These are phyloP conservation scores for Trachymyrmex cornetzi DNA, from an alignment of 1,140 invertebrate genomes.

Conservation along the genomic window DNA sequence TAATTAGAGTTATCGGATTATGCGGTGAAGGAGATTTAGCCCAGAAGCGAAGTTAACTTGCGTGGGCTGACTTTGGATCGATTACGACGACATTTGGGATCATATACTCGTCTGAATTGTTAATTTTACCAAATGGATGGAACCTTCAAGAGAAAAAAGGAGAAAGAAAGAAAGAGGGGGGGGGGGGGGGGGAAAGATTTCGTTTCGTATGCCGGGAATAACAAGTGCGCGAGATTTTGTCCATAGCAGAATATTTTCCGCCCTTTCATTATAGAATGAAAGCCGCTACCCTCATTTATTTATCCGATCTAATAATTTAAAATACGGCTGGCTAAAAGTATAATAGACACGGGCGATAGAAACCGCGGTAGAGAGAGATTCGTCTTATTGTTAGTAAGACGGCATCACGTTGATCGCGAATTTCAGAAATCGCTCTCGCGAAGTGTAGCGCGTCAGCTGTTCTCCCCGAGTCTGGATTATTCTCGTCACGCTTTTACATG, in stretches of 20 bases:
- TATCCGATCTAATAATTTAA: slow-evolving; percentile 15
- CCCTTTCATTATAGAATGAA: background rate
- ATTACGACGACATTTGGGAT: slow-evolving; percentile 67
- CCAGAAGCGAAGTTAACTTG: slow-evolving; percentile 71
- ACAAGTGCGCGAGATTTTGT: slow-evolving; percentile 27
- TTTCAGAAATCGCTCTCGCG: background rate
- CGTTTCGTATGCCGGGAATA: slow-evolving; percentile 3
- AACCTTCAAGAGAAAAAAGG: no score
- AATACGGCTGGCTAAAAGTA: slow-evolving; percentile 11
- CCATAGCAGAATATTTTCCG: background rate
- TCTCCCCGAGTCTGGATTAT: slow-evolving; percentile 17
- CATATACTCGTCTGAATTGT: slow-evolving; percentile 60
- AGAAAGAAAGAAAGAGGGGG: no score
- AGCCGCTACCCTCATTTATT: background rate
- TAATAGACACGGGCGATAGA: background rate
- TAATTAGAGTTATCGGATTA: slow-evolving; percentile 83
- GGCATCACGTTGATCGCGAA: background rate
- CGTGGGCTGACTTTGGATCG: slow-evolving; percentile 75
- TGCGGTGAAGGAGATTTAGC: slow-evolving; percentile 78
- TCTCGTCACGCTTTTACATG: slow-evolving; percentile 19
- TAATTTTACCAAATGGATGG: slow-evolving; percentile 45
- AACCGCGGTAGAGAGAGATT: background rate
- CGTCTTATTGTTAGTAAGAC: background rate
- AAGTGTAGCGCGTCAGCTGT: background rate
- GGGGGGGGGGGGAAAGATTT: background rate